phyloP scores from a whole-genome alignment of 2,113 vertebrate genomes.

The Amphiprion ocellaris region DNA sequence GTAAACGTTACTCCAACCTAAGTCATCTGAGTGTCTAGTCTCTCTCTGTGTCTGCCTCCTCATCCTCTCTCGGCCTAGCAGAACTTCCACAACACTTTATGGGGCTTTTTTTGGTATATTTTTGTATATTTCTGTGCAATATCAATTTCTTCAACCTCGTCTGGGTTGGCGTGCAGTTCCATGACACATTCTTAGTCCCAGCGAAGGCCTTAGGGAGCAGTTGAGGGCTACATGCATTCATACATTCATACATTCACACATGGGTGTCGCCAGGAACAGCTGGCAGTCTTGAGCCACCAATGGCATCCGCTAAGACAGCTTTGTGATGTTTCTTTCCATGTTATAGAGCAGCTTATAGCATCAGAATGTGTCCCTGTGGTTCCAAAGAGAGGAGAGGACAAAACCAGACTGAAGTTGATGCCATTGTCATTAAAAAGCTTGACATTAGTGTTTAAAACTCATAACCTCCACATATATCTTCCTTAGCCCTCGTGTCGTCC shows the following conservation, averaged over 20 bases:
- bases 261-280: conserved; percentile 54
- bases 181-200: conserved; percentile 25
- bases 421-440: too few species aligned
- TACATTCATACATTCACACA: conserved; percentile 72
- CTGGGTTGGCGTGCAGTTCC: neutral
- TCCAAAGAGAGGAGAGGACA: neutral
- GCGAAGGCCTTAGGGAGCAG: conserved; percentile 19
- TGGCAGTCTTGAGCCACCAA: conserved; percentile 14
- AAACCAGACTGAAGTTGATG: neutral
- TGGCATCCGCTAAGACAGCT: neutral
- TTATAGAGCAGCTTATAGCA: neutral
- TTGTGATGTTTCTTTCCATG: conserved; percentile 4
- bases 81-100: too few species aligned
- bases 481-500: too few species aligned
- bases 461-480: too few species aligned
- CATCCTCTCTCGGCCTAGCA: too few species aligned
- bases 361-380: neutral
- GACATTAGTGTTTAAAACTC: neutral
- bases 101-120: too few species aligned
- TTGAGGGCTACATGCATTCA: conserved; percentile 48
- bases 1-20: too few species aligned
- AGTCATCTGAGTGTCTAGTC: too few species aligned
- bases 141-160: neutral
- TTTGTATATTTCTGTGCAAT: too few species aligned
- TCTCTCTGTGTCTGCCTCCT: too few species aligned